phyloP scores from a whole-genome alignment of 1,140 invertebrate genomes.

The Tigriopus japonicus region DNA sequence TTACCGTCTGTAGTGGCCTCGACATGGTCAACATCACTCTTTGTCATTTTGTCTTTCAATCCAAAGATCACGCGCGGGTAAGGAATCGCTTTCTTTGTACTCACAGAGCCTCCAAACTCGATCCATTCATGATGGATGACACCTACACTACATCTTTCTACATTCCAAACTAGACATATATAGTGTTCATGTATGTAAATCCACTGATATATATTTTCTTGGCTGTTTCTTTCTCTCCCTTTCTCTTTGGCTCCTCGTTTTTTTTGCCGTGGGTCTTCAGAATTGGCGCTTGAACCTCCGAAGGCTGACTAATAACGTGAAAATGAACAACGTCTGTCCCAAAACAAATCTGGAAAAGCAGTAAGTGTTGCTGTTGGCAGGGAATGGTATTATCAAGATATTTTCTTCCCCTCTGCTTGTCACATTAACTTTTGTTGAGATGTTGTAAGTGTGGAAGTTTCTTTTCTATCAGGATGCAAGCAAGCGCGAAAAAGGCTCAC shows the following conservation, averaged over 20 bases:
- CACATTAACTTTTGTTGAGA: no score
- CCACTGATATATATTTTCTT: no score
- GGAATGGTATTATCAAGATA: no score
- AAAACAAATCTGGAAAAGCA: conserved; percentile 92
- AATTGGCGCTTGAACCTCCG: conserved; percentile 76
- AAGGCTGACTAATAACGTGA: conserved; percentile 83
- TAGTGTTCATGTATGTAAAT: no score
- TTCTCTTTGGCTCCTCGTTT: no score
- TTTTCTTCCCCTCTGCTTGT: no score
- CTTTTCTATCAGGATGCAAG: no score
- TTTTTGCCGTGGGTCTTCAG: conserved; percentile 37
- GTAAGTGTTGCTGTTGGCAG: conserved; percentile 42
- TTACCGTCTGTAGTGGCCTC: conserved; percentile 96
- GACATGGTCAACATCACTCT: conserved; percentile 99
- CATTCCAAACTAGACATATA: conserved; percentile 16
- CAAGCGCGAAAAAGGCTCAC: no score
- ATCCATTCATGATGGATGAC: no score
- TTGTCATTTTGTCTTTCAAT: conserved; percentile 83
- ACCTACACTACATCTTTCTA: conserved; percentile 11
- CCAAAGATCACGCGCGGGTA: conserved; percentile 79
- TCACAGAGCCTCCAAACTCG: no score
- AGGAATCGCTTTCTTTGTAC: conserved; percentile 5
- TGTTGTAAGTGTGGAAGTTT: no score
- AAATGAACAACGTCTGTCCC: conserved; percentile 88
- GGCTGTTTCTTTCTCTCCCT: no score